Evolutionary conservation across 2,888 invertebrate genomes (phyloP).

Genomic region (Chrysina gloriosa): DNA sequence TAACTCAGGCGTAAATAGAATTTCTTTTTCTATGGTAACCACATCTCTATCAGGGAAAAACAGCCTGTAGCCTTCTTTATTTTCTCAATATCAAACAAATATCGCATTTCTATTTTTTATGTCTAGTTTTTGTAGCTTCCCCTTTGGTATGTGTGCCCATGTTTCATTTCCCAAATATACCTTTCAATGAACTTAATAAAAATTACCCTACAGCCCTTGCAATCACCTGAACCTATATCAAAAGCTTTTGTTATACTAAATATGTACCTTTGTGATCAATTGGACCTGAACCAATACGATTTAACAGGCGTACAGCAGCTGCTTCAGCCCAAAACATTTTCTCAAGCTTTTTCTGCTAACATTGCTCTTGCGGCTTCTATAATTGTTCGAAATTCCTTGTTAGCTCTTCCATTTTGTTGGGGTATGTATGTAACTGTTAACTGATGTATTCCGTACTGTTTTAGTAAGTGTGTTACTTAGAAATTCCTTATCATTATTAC

Average conservation of each 20-base stretch:
- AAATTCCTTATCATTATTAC: slow-evolving; percentile 29
- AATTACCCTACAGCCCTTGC: slow-evolving; percentile 58
- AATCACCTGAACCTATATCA: not conserved
- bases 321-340: slow-evolving; percentile 57
- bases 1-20: slow-evolving; percentile 44
- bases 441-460: too few species aligned
- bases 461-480: slow-evolving; percentile 1
- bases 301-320: slow-evolving; percentile 46
- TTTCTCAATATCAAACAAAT: slow-evolving; percentile 46
- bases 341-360: slow-evolving; percentile 49
- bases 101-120: slow-evolving; percentile 44
- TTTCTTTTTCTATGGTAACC: slow-evolving; percentile 46
- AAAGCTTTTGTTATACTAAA: too few species aligned
- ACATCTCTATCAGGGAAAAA: slow-evolving; percentile 44
- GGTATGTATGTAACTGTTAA: slow-evolving; percentile 13
- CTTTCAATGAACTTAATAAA: slow-evolving; percentile 50
- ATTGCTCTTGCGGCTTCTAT: slow-evolving; percentile 56
- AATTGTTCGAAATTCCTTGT: slow-evolving; percentile 58
- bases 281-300: slow-evolving; percentile 46
- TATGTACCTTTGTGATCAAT: too few species aligned
- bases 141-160: slow-evolving; percentile 48
- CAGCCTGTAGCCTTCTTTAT: slow-evolving; percentile 46
- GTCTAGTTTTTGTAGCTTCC: slow-evolving; percentile 46
- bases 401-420: slow-evolving; percentile 59
- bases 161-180: slow-evolving; percentile 48